A percentile compares a stretch with the other conserved stretches of the same genome.
These are phyloP conservation scores for Callithrix jacchus DNA, from an alignment of 2,113 vertebrate species.

Conservation along the genomic window DNA sequence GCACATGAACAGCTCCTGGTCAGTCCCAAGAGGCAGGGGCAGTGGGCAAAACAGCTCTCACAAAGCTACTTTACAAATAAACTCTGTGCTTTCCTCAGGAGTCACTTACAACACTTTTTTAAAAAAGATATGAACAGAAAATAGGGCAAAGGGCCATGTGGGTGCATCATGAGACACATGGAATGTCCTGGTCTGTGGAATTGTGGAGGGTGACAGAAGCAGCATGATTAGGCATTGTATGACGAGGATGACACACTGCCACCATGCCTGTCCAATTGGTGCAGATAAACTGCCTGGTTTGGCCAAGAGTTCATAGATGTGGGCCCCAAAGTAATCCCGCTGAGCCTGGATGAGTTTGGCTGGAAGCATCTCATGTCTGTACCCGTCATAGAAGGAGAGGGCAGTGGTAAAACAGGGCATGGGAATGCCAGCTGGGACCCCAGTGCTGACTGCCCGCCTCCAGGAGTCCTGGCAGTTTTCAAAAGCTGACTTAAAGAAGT, in stretches of 20 bases:
- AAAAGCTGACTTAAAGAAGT: slow-evolving; percentile 90
- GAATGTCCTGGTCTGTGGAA: slow-evolving; percentile 63
- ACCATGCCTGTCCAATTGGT: slow-evolving; percentile 98
- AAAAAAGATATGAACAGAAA: neutral
- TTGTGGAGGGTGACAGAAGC: neutral
- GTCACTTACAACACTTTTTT: neutral
- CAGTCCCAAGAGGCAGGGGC: neutral
- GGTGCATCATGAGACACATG: slow-evolving; percentile 1
- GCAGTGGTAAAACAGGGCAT: slow-evolving; percentile 99
- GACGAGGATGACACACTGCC: slow-evolving; percentile 94
- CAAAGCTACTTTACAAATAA: neutral
- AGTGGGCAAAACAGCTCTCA: neutral
- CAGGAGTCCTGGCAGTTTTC: slow-evolving; percentile 93
- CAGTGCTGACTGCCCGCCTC: slow-evolving; percentile 90
- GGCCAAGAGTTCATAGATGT: slow-evolving; percentile 93
- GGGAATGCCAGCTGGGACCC: slow-evolving; percentile 94
- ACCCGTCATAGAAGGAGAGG: slow-evolving; percentile 97
- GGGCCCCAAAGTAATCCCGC: slow-evolving; percentile 98
- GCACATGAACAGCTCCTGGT: neutral
- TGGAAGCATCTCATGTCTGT: slow-evolving; percentile 91
- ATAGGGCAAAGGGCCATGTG: slow-evolving; percentile 41
- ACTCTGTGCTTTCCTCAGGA: neutral
- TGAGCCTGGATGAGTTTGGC: slow-evolving; percentile 99
- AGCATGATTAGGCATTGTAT: slow-evolving; percentile 90
- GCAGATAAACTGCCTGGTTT: slow-evolving; percentile 90